phyloP scores from a whole-genome alignment of 2,113 vertebrate species.

The Chamaetylas fuelleborni region DNA sequence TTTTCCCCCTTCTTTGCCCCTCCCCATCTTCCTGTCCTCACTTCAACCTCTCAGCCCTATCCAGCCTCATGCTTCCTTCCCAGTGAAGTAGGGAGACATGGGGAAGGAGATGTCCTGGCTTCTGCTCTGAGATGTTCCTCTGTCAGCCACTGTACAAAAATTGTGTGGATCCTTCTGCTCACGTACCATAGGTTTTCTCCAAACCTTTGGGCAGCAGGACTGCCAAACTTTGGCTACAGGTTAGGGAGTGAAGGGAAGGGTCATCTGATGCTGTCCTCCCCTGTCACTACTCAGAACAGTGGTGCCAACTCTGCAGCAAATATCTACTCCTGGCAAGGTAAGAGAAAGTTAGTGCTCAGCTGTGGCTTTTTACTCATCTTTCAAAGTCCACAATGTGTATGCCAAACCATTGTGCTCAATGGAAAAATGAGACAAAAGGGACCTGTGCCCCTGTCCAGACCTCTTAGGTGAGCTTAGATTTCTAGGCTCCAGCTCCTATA shows the following conservation, averaged over 20 bases:
- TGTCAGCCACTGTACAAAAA: neutral
- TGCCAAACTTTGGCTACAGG: neutral
- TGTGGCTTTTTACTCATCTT: neutral
- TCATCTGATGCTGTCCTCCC: neutral
- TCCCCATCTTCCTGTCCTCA: neutral
- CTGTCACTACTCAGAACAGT: neutral
- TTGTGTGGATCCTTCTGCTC: neutral
- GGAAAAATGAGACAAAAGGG: neutral
- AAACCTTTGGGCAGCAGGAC: neutral
- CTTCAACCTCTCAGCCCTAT: neutral
- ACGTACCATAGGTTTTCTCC: neutral
- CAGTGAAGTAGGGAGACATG: neutral
- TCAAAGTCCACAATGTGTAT: neutral
- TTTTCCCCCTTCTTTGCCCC: neutral
- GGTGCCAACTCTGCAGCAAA: neutral
- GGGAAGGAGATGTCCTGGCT: neutral
- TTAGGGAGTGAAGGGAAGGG: neutral
- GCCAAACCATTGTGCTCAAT: neutral
- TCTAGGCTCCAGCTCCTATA: neutral
- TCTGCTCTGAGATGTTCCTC: neutral
- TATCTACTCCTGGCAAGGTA: neutral
- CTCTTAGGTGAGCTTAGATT: neutral
- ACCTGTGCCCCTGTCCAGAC: neutral
- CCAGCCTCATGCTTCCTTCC: neutral
- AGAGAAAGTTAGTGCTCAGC: neutral